Evolutionary conservation across 2,888 invertebrate genomes (phyloP).

Genomic region (Torymus texanus): DNA sequence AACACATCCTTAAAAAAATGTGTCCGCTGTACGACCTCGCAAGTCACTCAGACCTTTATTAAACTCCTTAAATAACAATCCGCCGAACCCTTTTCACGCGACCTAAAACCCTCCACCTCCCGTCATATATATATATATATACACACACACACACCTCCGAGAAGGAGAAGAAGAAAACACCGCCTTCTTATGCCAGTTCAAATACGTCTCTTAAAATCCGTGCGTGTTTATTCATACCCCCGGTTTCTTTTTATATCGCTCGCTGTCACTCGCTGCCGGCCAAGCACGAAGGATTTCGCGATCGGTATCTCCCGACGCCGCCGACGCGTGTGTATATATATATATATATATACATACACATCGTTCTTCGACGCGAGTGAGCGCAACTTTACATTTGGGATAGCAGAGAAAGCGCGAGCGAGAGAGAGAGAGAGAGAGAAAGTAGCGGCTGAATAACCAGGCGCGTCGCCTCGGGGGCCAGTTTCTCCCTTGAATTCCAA

Average conservation of each 20-base stretch:
- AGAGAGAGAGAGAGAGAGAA: no score
- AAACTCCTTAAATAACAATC: no score
- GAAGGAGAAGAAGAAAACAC: no score
- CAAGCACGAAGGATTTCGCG: constrained; percentile 9
- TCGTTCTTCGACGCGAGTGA: constrained; percentile 25
- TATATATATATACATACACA: constrained; percentile 12
- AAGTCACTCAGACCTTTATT: no score
- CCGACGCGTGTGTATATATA: background rate
- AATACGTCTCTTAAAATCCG: background rate
- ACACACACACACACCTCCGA: no score
- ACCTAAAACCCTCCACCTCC: no score
- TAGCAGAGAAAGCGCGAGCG: background rate
- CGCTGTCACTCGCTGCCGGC: background rate
- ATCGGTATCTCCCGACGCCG: constrained; percentile 22
- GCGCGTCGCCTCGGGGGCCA: constrained; percentile 19
- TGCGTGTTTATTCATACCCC: constrained; percentile 37
- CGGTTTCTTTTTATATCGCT: constrained; percentile 5
- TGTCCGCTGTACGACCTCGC: no score
- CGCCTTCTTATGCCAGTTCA: background rate
- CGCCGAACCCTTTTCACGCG: no score
- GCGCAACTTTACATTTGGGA: constrained; percentile 36
- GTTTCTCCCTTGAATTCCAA: constrained; percentile 53
- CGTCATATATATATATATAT: no score
- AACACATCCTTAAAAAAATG: no score
- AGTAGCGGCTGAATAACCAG: constrained; percentile 32